phyloP scores from a whole-genome alignment of 2,113 vertebrate species.

The Chlorodrepanis virens region DNA sequence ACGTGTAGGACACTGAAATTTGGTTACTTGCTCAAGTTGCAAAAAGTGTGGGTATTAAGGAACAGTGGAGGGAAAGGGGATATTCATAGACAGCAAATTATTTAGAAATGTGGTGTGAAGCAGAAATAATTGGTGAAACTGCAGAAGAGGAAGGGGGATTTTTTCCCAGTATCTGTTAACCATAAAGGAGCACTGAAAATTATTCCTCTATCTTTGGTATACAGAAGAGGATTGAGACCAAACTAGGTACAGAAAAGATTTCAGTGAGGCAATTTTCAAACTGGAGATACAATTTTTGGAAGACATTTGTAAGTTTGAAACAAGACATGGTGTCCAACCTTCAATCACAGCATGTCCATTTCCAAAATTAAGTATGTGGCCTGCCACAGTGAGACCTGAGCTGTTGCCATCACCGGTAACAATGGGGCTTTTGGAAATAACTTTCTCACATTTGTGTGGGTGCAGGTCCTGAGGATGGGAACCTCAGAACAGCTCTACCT shows the following conservation, averaged over 20 bases:
- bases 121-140: conserved; percentile 27
- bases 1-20: not conserved
- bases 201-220: not conserved
- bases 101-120: conserved; percentile 8
- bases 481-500: rapidly evolving
- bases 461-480: not conserved
- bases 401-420: rapidly evolving
- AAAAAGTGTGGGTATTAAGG: not conserved
- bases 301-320: not conserved
- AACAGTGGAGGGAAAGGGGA: not conserved
- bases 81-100: not conserved
- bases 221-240: not conserved
- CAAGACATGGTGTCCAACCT: not conserved
- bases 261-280: not conserved
- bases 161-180: not conserved
- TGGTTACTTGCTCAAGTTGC: not conserved
- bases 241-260: not conserved
- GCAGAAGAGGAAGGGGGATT: not conserved
- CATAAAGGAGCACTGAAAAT: not conserved
- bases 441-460: not conserved
- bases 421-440: not conserved
- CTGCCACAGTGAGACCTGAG: not conserved
- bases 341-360: not conserved
- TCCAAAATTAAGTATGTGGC: not conserved
- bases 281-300: not conserved